Percentiles rank a stretch among this genome's conserved stretches.
These are phyloP conservation scores for Montipora foliosa DNA, from an alignment of 64 coral and sea anemone genomes.

Conservation along the genomic window DNA sequence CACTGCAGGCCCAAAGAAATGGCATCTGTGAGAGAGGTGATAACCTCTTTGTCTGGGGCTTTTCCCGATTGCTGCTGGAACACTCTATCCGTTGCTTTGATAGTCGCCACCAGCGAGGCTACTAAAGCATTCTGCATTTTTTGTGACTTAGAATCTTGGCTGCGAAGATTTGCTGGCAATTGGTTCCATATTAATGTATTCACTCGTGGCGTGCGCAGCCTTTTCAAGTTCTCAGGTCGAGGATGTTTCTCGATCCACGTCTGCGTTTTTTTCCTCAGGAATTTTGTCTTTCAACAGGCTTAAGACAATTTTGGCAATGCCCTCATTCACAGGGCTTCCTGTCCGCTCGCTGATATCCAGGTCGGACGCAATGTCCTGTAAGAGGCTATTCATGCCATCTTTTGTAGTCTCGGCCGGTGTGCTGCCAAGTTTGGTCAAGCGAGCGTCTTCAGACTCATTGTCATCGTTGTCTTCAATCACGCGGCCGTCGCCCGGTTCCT, in stretches of 20 bases:
- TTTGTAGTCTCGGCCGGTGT: not conserved
- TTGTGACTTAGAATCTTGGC: constrained; percentile 5
- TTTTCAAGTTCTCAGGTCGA: not conserved
- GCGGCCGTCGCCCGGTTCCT: not conserved
- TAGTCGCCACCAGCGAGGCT: not conserved
- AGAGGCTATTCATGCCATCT: not conserved
- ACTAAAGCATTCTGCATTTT: constrained; percentile 13
- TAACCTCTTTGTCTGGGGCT: not conserved
- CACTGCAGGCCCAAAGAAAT: constrained; percentile 15
- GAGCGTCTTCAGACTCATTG: not conserved
- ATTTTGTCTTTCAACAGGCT: constrained; percentile 24
- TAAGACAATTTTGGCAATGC: not conserved
- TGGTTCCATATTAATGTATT: constrained; percentile 21
- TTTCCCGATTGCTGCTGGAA: not conserved
- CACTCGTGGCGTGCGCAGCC: not conserved
- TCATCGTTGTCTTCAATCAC: not conserved
- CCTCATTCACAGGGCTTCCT: not conserved
- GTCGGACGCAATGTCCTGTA: not conserved
- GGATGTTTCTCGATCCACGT: not conserved
- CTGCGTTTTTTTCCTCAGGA: not conserved
- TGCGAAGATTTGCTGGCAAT: not conserved
- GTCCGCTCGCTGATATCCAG: constrained; percentile 36
- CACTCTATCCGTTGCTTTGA: not conserved
- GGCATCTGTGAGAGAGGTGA: constrained; percentile 10
- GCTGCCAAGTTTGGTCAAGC: not conserved